These are phyloP conservation scores for Macroteleia sp. DNA, from an alignment of 2,888 invertebrate species.

Conservation along the genomic window DNA sequence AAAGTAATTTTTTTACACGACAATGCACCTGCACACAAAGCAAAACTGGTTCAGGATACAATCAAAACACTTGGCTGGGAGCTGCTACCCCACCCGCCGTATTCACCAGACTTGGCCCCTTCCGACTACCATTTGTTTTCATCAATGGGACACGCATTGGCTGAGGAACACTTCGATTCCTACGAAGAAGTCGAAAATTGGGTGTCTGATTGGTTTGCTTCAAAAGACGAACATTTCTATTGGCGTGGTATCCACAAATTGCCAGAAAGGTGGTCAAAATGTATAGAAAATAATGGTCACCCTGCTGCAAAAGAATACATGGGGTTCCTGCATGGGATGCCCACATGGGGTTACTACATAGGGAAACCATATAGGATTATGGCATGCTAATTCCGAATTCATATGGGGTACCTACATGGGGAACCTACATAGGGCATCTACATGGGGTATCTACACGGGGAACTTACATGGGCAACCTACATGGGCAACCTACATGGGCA, in stretches of 20 bases:
- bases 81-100: not conserved
- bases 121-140: slow-evolving; percentile 6
- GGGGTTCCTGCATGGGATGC: no score
- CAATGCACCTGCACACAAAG: slow-evolving; percentile 10
- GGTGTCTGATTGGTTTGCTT: slow-evolving; percentile 2
- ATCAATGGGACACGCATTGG: slow-evolving; percentile 6
- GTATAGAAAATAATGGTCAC: not conserved
- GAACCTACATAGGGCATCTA: no score
- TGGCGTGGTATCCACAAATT: slow-evolving; percentile 4
- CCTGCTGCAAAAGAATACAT: no score
- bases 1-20: slow-evolving; percentile 10
- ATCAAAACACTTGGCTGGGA: slow-evolving; percentile 4
- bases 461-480: no score
- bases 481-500: no score
- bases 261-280: slow-evolving; percentile 4
- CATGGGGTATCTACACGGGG: no score
- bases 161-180: not conserved
- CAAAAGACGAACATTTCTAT: not conserved
- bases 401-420: no score
- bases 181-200: not conserved
- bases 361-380: no score
- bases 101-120: not conserved
- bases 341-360: no score
- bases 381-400: no score
- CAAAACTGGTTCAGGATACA: slow-evolving; percentile 9